Evolutionary conservation across 2,797 vertebrate genomes (phyloP).

Genomic region (Phyllotis vaccarum): DNA sequence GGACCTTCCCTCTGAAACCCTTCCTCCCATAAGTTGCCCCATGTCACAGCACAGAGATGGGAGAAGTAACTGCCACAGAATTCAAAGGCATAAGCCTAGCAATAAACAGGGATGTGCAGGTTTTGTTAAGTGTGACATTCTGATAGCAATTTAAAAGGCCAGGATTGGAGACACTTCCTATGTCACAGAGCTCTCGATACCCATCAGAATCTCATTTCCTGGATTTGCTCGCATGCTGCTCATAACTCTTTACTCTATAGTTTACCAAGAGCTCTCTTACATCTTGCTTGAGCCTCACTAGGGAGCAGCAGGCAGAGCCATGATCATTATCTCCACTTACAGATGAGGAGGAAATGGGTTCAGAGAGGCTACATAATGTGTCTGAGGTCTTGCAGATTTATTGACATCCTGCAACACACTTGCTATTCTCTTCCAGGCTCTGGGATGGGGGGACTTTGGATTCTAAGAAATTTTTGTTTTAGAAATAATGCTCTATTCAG

Average conservation of each 20-base stretch:
- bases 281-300: neutral
- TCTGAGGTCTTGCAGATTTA: slow-evolving; percentile 37
- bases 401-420: slow-evolving; percentile 50
- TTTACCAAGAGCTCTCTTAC: slow-evolving; percentile 10
- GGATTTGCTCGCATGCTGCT: slow-evolving; percentile 29
- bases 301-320: neutral
- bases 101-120: neutral
- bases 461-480: slow-evolving; percentile 46
- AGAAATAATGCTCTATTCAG: slow-evolving; percentile 11
- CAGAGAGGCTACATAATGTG: slow-evolving; percentile 10
- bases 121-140: neutral
- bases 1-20: neutral
- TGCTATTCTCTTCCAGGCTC: slow-evolving; percentile 17
- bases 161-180: neutral
- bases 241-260: neutral
- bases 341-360: slow-evolving; percentile 50
- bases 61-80: neutral
- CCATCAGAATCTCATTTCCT: slow-evolving; percentile 65
- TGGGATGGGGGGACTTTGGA: slow-evolving; percentile 26
- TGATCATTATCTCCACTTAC: slow-evolving; percentile 6
- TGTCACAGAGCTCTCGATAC: neutral
- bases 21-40: neutral
- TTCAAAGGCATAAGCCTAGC: neutral
- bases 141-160: neutral
- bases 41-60: neutral